Percentiles rank a stretch among this genome's conserved stretches.
Evolutionary conservation across 2,113 vertebrate genomes (phyloP).

Genomic region (Gopherus evgoodei): DNA sequence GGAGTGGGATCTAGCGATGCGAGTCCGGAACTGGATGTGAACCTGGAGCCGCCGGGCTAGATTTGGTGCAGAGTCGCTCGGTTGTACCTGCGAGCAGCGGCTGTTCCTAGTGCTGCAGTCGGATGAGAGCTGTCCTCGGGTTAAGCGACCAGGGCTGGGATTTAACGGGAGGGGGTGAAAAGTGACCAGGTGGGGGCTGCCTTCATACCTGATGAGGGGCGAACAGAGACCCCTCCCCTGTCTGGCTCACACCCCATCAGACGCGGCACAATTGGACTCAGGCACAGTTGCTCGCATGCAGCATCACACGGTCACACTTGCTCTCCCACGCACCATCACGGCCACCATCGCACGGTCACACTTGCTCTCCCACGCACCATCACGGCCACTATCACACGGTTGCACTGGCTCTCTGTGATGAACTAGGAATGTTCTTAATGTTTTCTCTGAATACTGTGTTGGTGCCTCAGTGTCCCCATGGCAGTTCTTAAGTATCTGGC

Average conservation of each 20-base stretch:
- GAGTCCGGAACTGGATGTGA: not conserved
- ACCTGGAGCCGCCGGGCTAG: not conserved
- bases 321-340: too few species aligned
- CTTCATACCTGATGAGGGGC: not conserved
- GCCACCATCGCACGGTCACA: not conserved
- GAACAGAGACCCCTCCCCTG: not conserved
- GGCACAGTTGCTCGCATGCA: not conserved
- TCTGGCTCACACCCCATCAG: not conserved
- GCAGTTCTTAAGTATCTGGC: too few species aligned
- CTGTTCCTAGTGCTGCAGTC: not conserved
- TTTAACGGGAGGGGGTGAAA: not conserved
- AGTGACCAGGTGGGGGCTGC: not conserved
- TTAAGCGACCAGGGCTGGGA: not conserved
- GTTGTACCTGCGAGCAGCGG: too few species aligned
- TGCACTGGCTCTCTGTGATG: not conserved
- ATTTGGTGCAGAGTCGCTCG: fast-evolving
- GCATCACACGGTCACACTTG: not conserved
- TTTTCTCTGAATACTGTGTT: too few species aligned
- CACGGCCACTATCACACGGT: not conserved
- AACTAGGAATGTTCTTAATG: too few species aligned
- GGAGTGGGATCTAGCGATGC: not conserved
- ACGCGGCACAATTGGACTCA: not conserved
- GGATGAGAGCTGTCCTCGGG: not conserved
- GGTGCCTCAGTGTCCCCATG: too few species aligned
- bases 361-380: not conserved